Evolutionary conservation across 2,888 invertebrate species (phyloP).

Genomic region (Eretmocerus hayati): DNA sequence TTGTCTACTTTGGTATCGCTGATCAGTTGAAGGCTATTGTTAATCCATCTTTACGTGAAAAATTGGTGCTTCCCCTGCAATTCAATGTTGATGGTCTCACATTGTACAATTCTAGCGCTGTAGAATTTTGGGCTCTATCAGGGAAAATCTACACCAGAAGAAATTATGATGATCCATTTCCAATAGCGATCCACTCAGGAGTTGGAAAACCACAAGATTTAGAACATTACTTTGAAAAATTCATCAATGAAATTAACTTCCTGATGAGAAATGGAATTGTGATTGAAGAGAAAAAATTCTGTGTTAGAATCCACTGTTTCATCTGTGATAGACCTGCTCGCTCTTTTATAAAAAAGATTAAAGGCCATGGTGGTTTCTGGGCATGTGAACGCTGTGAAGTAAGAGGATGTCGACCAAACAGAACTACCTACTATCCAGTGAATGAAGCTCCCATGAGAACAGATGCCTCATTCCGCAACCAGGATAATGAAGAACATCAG

Average conservation of each 20-base stretch:
- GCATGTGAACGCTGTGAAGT: too few relatives aligned
- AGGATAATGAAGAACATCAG: too few relatives aligned
- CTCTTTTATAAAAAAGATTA: conserved; percentile 14
- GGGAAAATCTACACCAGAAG: conserved; percentile 15
- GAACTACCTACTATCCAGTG: too few relatives aligned
- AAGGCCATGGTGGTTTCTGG: conserved; percentile 16
- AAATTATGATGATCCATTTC: conserved; percentile 22
- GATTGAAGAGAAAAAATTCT: conserved; percentile 5
- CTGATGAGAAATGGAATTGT: conserved; percentile 8
- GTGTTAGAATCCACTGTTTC: conserved; percentile 7
- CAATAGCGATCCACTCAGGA: not conserved
- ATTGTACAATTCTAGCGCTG: conserved; percentile 17
- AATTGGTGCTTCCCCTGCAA: not conserved
- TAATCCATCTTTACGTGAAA: not conserved
- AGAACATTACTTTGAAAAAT: not conserved
- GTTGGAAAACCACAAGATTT: not conserved
- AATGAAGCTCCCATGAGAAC: too few relatives aligned
- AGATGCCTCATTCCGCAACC: too few relatives aligned
- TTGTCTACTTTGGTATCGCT: not conserved
- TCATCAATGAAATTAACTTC: not conserved
- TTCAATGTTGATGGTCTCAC: conserved; percentile 22
- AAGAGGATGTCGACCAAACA: too few relatives aligned
- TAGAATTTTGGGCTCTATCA: conserved; percentile 23
- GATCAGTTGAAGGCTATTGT: not conserved
- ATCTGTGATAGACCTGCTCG: conserved; percentile 16